Conservation (phyloP, 1,140 invertebrate species). For the Orius insidiosus region DNA sequence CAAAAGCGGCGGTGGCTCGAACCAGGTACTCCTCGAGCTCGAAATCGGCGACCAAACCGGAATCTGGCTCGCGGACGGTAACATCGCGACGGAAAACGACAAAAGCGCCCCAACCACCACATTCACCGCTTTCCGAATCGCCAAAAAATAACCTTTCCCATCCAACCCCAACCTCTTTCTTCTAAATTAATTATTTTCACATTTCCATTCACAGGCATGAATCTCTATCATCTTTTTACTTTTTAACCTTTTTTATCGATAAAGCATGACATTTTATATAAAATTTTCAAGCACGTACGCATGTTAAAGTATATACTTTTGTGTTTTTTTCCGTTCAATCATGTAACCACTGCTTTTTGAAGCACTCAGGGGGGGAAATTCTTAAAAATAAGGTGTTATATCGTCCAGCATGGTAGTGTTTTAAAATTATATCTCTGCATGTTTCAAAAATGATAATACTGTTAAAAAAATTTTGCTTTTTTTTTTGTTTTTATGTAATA, state of each 20-base stretch:
- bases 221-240: constrained; percentile 6
- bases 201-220: background rate
- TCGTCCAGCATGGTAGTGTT: too few species aligned
- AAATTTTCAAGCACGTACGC: too few species aligned
- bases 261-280: too few species aligned
- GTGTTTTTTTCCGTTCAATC: background rate
- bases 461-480: too few species aligned
- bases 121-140: constrained; percentile 29
- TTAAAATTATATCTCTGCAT: too few species aligned
- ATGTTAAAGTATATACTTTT: background rate
- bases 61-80: constrained; percentile 27
- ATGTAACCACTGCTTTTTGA: background rate
- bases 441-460: too few species aligned
- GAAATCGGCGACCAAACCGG: constrained; percentile 28
- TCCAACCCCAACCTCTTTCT: background rate
- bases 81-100: constrained; percentile 21
- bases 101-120: constrained; percentile 19
- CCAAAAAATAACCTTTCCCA: constrained; percentile 25
- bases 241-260: background rate
- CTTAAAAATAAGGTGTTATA: too few species aligned
- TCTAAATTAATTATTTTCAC: background rate
- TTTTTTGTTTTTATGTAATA: too few species aligned
- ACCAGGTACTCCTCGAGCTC: constrained; percentile 27
- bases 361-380: too few species aligned
- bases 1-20: constrained; percentile 24